Conservation (phyloP, 2,888 invertebrate species). For the Dynastes tityus region DNA sequence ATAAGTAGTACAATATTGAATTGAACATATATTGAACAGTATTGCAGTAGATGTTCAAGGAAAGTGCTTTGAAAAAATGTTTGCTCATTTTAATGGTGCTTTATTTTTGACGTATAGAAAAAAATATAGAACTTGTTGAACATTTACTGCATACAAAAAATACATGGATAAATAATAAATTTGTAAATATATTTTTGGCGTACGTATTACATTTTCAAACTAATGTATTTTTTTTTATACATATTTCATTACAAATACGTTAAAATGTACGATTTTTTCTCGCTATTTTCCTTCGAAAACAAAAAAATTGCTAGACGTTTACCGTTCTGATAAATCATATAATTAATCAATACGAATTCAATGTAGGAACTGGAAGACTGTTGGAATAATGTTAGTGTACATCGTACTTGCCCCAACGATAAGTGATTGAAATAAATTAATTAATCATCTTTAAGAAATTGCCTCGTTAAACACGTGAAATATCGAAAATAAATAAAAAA, state of each 20-base stretch:
- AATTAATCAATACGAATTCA: slow-evolving; percentile 26
- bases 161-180: background rate
- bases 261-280: background rate
- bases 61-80: too few species aligned
- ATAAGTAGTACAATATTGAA: background rate
- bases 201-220: background rate
- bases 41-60: too few species aligned
- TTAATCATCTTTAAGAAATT: slow-evolving; percentile 41
- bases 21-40: too few species aligned
- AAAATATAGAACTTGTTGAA: background rate
- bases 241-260: slow-evolving; percentile 1
- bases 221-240: background rate
- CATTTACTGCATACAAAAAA: background rate
- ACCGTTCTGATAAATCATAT: slow-evolving; percentile 10
- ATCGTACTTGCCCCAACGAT: slow-evolving; percentile 42
- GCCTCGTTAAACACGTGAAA: slow-evolving; percentile 15
- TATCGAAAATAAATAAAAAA: slow-evolving; percentile 44
- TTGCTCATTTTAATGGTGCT: too few species aligned
- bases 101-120: too few species aligned
- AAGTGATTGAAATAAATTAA: slow-evolving; percentile 38
- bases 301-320: slow-evolving; percentile 11
- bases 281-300: background rate
- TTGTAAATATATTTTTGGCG: background rate
- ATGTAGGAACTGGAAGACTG: slow-evolving; percentile 52
- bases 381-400: slow-evolving; percentile 31